These are phyloP conservation scores for Microcaecilia unicolor DNA, from an alignment of 2,797 vertebrate genomes.

Conservation along the genomic window DNA sequence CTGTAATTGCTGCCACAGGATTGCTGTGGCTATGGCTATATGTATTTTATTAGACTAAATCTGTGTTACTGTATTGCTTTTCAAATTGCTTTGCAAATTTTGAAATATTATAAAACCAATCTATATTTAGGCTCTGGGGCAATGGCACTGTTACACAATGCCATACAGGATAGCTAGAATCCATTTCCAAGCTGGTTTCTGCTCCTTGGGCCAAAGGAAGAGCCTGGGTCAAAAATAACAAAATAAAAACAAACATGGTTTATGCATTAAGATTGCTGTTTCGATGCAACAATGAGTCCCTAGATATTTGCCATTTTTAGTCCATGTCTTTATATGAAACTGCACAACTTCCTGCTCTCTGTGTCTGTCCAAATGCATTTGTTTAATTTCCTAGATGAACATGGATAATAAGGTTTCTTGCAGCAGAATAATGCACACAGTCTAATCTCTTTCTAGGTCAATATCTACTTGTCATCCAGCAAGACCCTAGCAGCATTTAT, in stretches of 20 bases:
- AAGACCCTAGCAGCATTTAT: slow-evolving; percentile 12
- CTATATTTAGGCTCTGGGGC: too few species aligned
- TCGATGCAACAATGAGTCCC: not conserved
- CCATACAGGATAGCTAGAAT: too few species aligned
- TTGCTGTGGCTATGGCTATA: too few species aligned
- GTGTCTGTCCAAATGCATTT: not conserved
- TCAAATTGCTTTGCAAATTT: too few species aligned
- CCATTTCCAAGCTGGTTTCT: too few species aligned
- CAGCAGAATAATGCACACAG: slow-evolving; percentile 7
- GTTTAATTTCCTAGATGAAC: slow-evolving; percentile 19
- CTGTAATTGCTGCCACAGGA: too few species aligned
- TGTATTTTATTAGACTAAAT: too few species aligned
- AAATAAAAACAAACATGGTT: too few species aligned
- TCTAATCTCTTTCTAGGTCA: slow-evolving; percentile 11
- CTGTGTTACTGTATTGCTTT: too few species aligned
- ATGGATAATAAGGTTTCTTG: slow-evolving; percentile 7
- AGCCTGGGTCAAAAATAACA: not conserved
- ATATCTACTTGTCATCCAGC: slow-evolving; percentile 9
- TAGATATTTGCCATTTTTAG: not conserved
- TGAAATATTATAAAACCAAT: too few species aligned
- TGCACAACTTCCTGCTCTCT: not conserved
- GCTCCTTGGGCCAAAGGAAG: too few species aligned
- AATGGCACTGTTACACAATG: too few species aligned
- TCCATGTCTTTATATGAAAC: not conserved
- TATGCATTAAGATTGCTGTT: not conserved